A percentile compares a stretch with the other conserved stretches of the same genome.
Evolutionary conservation across 30 jellyfish, hydroid and myxozoan species (phyloP).

Genomic region (Haliclystus octoradiatus): DNA sequence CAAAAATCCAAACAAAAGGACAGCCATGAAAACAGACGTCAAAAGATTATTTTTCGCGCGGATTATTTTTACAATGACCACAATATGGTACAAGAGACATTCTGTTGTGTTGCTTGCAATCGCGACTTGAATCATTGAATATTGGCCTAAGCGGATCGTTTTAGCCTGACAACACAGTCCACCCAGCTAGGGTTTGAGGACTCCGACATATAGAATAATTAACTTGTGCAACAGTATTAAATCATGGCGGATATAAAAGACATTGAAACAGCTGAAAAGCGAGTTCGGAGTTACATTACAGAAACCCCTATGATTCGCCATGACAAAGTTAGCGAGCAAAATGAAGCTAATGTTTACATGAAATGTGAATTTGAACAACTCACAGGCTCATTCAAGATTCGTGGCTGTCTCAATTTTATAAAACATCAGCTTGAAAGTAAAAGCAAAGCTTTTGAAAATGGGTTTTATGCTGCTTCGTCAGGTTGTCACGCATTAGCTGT

Average conservation of each 20-base stretch:
- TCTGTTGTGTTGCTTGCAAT: too few relatives aligned
- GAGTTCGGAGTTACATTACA: not conserved
- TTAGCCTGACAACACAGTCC: too few relatives aligned
- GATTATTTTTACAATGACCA: not conserved
- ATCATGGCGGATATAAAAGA: not conserved
- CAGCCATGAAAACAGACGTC: too few relatives aligned
- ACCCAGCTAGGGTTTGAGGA: too few relatives aligned
- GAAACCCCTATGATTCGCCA: not conserved
- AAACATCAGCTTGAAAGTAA: conserved; percentile 16
- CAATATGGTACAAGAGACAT: not conserved
- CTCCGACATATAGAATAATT: too few relatives aligned
- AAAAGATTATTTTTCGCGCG: too few relatives aligned
- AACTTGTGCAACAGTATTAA: not conserved
- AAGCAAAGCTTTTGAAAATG: not conserved
- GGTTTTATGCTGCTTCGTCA: conserved; percentile 64
- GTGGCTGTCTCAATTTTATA: conserved; percentile 71
- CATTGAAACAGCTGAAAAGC: not conserved
- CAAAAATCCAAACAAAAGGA: too few relatives aligned
- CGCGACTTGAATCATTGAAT: too few relatives aligned
- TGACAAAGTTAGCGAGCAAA: not conserved
- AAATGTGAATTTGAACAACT: conserved; percentile 60
- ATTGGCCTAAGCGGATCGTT: too few relatives aligned
- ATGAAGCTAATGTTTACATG: not conserved
- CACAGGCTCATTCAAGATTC: conserved; percentile 74
- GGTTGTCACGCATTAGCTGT: conserved; percentile 85